A percentile compares a stretch with the other conserved stretches of the same genome.
Evolutionary conservation across 2,888 invertebrate genomes (phyloP).

Genomic region (Panzeria rudis): DNA sequence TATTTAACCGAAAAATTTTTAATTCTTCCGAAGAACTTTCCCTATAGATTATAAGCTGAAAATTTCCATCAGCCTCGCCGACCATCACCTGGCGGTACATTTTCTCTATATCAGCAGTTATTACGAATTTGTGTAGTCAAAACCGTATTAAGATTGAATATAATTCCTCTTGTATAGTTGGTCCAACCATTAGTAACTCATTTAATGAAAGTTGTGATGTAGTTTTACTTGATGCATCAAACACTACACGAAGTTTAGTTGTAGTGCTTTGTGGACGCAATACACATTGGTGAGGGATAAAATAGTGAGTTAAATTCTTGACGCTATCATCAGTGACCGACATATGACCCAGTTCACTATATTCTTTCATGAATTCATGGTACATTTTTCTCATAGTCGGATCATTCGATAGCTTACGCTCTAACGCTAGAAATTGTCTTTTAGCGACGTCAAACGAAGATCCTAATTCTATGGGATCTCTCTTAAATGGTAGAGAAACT

Average conservation of each 20-base stretch:
- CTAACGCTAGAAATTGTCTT: background rate
- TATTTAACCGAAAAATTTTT: background rate
- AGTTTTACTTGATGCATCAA: background rate
- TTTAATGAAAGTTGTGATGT: background rate
- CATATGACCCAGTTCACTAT: too few species aligned
- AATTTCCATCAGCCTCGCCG: background rate
- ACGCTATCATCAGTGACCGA: background rate
- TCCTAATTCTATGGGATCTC: background rate
- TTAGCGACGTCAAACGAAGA: background rate
- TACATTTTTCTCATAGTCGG: background rate
- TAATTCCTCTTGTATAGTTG: too few species aligned
- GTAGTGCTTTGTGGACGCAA: background rate
- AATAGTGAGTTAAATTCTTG: background rate
- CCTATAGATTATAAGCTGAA: background rate
- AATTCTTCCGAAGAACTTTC: background rate
- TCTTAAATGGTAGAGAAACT: background rate
- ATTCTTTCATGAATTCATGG: background rate
- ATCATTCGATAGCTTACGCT: background rate
- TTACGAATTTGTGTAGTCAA: background rate
- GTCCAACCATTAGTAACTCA: background rate
- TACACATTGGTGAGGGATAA: background rate
- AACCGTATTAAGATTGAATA: background rate
- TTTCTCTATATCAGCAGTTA: background rate
- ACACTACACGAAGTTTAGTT: background rate
- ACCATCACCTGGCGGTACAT: too few species aligned